These are phyloP conservation scores for Coilia nasus DNA, from an alignment of 2,797 vertebrate species.

Conservation along the genomic window DNA sequence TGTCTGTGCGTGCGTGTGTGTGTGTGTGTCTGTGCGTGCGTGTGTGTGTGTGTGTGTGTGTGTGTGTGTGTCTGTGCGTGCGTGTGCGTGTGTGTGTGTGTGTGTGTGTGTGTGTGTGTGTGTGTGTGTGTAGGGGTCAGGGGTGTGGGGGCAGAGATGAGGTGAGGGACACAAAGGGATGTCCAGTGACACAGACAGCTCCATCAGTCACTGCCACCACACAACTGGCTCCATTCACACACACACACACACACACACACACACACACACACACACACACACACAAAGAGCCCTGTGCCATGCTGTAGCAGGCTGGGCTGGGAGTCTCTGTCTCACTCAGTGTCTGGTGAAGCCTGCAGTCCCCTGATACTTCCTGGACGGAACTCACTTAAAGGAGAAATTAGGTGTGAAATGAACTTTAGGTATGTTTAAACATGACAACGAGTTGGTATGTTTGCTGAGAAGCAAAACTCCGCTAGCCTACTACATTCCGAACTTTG, in stretches of 20 bases:
- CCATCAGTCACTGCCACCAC: not conserved
- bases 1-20: no score
- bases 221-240: not conserved
- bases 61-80: no score
- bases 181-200: not conserved
- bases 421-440: no score
- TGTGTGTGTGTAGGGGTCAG: not conserved
- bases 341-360: not conserved
- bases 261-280: not conserved
- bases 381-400: not conserved
- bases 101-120: slow-evolving; percentile 39
- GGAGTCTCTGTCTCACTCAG: no score
- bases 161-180: not conserved
- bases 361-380: not conserved
- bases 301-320: no score
- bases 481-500: no score
- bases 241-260: not conserved
- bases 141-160: not conserved
- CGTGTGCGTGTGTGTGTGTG: not conserved
- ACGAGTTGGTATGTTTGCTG: no score
- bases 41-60: not conserved
- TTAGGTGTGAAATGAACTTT: no score
- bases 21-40: no score
- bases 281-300: not conserved
- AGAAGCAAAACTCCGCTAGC: no score